A percentile compares a stretch with the other conserved stretches of the same genome.
Evolutionary conservation across 1,140 invertebrate species (phyloP).

Genomic region (Drosophila pseudoananassae): DNA sequence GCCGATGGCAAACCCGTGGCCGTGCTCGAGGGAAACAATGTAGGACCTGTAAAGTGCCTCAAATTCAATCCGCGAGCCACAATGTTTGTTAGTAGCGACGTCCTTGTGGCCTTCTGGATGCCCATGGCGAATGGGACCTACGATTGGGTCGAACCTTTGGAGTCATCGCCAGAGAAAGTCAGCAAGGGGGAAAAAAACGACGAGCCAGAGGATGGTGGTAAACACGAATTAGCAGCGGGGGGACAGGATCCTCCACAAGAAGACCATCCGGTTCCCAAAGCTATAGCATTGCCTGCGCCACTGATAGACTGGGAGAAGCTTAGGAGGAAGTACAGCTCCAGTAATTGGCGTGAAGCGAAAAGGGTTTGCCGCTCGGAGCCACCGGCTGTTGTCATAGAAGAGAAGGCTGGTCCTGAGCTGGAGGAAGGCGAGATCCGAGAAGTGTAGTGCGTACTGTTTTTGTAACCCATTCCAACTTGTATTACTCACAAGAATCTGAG

Average conservation of each 20-base stretch:
- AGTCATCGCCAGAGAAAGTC: neutral
- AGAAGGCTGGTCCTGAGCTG: neutral
- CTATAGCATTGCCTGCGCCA: neutral
- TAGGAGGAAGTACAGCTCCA: neutral
- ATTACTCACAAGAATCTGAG: neutral
- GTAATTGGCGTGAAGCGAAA: neutral
- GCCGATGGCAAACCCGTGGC: conserved; percentile 19
- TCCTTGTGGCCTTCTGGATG: conserved; percentile 48
- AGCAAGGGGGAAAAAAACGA: neutral
- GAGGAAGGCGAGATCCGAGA: conserved; percentile 49
- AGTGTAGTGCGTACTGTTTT: neutral
- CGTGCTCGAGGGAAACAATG: conserved; percentile 28
- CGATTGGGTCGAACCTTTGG: conserved; percentile 9
- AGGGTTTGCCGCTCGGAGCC: too few species aligned
- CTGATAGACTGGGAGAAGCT: neutral
- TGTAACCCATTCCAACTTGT: too few species aligned
- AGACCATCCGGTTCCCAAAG: neutral
- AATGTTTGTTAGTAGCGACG: conserved; percentile 55
- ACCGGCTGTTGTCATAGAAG: neutral
- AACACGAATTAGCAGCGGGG: too few species aligned
- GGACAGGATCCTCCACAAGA: neutral
- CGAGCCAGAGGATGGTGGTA: neutral
- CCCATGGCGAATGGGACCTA: conserved; percentile 13
- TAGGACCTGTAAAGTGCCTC: conserved; percentile 23
- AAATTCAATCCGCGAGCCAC: conserved; percentile 45